phyloP scores from a whole-genome alignment of 2,113 vertebrate species.

The Speoplatyrhinus poulsoni region DNA sequence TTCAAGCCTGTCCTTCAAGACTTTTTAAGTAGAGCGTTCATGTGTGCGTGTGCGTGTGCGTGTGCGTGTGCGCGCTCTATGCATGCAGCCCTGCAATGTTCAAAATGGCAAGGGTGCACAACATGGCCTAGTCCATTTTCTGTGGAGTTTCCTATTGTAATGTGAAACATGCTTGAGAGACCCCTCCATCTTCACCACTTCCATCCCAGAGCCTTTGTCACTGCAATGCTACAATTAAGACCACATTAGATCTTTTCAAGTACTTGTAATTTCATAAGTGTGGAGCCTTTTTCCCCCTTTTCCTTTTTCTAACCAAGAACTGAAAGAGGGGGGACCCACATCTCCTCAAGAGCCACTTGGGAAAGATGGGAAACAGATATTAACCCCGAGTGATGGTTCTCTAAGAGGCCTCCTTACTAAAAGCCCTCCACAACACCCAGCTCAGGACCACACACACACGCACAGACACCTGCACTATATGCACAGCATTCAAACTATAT shows the following conservation, averaged over 20 bases:
- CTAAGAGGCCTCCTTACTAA: conserved; percentile 66
- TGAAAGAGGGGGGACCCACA: conserved; percentile 63
- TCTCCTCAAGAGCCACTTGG: conserved; percentile 75
- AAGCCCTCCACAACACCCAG: conserved; percentile 32
- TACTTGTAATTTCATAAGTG: conserved; percentile 83
- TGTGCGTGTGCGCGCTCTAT: conserved; percentile 36
- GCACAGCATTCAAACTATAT: background rate
- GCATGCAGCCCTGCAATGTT: conserved; percentile 52
- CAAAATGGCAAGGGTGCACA: conserved; percentile 69
- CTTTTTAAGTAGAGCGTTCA: background rate
- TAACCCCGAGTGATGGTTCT: conserved; percentile 72
- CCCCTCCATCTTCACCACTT: conserved; percentile 30
- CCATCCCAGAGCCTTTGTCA: conserved; percentile 65
- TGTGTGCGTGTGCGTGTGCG: conserved; percentile 7
- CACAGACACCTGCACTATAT: conserved; percentile 35
- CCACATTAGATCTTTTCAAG: conserved; percentile 84
- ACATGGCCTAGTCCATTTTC: conserved; percentile 55
- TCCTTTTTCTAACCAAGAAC: conserved; percentile 27
- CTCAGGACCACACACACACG: conserved; percentile 52
- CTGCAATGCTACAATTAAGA: conserved; percentile 78
- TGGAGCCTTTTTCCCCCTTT: conserved; percentile 36
- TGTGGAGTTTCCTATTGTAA: conserved; percentile 71
- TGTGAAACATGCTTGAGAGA: conserved; percentile 73
- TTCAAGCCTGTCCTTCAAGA: conserved; percentile 31
- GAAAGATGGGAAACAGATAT: conserved; percentile 82